Evolutionary conservation across 2,888 invertebrate genomes (phyloP).

Genomic region (Artemia sinica): DNA sequence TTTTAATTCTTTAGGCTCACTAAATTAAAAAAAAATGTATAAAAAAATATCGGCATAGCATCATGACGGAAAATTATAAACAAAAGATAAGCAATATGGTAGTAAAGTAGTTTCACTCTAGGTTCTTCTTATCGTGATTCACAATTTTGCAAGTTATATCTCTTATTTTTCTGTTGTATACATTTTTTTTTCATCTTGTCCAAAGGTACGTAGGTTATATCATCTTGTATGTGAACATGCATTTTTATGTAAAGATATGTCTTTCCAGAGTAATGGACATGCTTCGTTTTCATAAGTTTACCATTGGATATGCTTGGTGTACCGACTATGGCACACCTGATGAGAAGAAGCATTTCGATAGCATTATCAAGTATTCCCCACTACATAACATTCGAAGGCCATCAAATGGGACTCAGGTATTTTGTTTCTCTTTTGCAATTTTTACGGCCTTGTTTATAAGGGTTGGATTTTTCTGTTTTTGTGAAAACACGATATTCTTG

Average conservation of each 20-base stretch:
- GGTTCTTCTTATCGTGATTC: too few species aligned
- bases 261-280: conserved; percentile 75
- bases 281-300: conserved; percentile 93
- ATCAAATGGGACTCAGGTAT: conserved; percentile 28
- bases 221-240: too few species aligned
- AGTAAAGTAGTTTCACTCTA: too few species aligned
- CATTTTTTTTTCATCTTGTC: too few species aligned
- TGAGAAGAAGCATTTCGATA: conserved; percentile 64
- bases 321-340: conserved; percentile 89
- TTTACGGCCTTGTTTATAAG: not conserved
- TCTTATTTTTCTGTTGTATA: too few species aligned
- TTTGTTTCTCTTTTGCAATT: not conserved
- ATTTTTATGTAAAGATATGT: not conserved
- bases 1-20: too few species aligned
- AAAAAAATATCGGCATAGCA: too few species aligned
- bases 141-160: too few species aligned
- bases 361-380: conserved; percentile 72
- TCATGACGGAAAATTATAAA: too few species aligned
- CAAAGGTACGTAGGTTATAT: too few species aligned
- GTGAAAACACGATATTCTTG: not conserved
- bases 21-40: too few species aligned
- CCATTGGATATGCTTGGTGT: conserved; percentile 90
- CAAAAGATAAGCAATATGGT: too few species aligned
- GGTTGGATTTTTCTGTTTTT: not conserved
- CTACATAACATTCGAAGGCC: conserved; percentile 71